Conservation (phyloP, 2,797 vertebrate species). For the Cirrhinus mrigala region DNA sequence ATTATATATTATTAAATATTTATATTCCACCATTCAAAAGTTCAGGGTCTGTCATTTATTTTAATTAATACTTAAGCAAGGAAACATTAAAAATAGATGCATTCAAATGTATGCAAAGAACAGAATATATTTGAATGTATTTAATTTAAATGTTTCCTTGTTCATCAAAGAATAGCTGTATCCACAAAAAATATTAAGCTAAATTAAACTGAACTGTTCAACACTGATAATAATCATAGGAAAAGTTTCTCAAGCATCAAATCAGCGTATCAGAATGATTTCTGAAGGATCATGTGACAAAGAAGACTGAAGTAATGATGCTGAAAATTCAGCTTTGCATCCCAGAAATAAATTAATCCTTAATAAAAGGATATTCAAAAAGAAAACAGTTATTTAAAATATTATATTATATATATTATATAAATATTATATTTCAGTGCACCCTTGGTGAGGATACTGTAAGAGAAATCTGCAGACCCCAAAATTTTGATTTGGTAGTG, state of each 20-base stretch:
- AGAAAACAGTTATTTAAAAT: background rate
- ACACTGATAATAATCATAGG: background rate
- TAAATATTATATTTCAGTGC: background rate
- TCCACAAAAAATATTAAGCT: background rate
- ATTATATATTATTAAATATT: background rate
- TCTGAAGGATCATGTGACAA: background rate
- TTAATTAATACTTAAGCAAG: background rate
- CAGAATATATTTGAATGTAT: too few species aligned
- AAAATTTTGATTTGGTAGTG: background rate
- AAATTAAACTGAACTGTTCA: background rate
- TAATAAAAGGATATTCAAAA: background rate
- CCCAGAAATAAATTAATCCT: background rate
- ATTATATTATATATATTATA: too few species aligned
- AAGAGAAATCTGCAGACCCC: background rate
- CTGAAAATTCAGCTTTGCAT: background rate
- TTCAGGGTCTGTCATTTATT: background rate
- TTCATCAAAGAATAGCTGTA: background rate
- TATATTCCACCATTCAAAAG: background rate
- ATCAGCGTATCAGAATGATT: background rate
- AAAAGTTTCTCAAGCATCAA: background rate
- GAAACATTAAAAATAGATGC: background rate
- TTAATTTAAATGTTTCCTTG: background rate
- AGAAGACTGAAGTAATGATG: background rate
- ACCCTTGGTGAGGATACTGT: background rate
- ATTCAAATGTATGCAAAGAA: background rate